Percentiles rank a stretch among this genome's conserved stretches.
Conservation (phyloP, 2,797 vertebrate species). For the Pagetopsis macropterus region DNA sequence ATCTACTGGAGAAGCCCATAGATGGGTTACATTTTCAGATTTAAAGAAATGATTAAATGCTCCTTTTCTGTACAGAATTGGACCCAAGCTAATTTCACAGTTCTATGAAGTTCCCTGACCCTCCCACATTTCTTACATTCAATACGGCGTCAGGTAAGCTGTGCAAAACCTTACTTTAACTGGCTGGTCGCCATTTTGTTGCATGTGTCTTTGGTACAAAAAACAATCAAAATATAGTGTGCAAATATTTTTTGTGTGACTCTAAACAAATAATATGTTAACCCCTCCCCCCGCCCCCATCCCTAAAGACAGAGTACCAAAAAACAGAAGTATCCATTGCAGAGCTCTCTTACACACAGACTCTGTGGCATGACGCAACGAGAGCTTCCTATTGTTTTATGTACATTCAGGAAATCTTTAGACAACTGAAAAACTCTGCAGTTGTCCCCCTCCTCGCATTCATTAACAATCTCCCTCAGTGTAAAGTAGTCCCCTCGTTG, state of each 20-base stretch:
- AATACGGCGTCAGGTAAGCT: constrained; percentile 99
- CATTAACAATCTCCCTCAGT: constrained; percentile 83
- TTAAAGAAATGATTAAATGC: constrained; percentile 86
- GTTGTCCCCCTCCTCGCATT: constrained; percentile 83
- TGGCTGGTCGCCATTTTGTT: constrained; percentile 99
- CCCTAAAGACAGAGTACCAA: constrained; percentile 84
- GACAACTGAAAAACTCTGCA: constrained; percentile 92
- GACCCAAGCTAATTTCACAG: constrained; percentile 99
- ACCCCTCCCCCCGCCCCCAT: constrained; percentile 53
- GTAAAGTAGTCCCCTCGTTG: constrained; percentile 87
- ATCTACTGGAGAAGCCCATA: constrained; percentile 89
- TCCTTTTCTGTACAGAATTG: constrained; percentile 98
- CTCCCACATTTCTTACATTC: constrained; percentile 98
- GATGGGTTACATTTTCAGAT: constrained; percentile 86
- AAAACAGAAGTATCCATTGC: constrained; percentile 87
- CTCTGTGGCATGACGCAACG: constrained; percentile 99
- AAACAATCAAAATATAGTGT: constrained; percentile 98
- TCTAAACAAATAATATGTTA: constrained; percentile 84
- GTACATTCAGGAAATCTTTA: constrained; percentile 95
- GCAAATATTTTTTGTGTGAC: constrained; percentile 96
- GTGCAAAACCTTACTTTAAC: constrained; percentile 99
- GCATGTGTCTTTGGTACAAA: constrained; percentile 99
- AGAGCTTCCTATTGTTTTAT: constrained; percentile 96
- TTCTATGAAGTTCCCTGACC: constrained; percentile 98
- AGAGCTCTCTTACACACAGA: constrained; percentile 99